Evolutionary conservation across 2,888 invertebrate genomes (phyloP).

Genomic region (Druceiella hillmani): DNA sequence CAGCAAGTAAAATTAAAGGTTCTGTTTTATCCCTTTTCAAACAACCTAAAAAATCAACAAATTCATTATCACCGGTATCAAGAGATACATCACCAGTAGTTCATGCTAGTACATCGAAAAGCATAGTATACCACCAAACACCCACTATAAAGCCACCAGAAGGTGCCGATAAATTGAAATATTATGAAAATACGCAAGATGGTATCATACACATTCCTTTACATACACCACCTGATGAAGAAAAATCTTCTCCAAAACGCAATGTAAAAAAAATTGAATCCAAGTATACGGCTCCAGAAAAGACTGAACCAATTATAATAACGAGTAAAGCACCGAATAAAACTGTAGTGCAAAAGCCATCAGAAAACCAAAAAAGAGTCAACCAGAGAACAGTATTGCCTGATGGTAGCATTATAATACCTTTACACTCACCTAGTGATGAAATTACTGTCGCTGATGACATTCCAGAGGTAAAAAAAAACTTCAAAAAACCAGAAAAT

Average conservation of each 20-base stretch:
- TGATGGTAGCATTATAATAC: conserved; percentile 55
- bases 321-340: neutral
- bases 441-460: conserved; percentile 22
- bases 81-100: conserved; percentile 8
- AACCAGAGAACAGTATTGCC: conserved; percentile 41
- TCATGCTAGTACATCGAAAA: conserved; percentile 34
- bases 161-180: conserved; percentile 40
- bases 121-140: conserved; percentile 43
- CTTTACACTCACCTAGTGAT: conserved; percentile 47
- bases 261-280: conserved; percentile 10
- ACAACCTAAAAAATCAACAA: conserved; percentile 36
- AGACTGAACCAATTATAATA: neutral
- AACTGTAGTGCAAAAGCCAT: neutral
- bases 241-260: conserved; percentile 29
- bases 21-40: conserved; percentile 66
- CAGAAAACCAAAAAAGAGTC: conserved; percentile 26
- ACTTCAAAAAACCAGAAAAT: neutral
- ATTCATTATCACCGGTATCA: neutral
- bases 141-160: conserved; percentile 30
- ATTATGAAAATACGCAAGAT: conserved; percentile 59
- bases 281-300: neutral
- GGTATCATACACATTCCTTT: conserved; percentile 67
- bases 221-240: conserved; percentile 68
- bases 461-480: conserved; percentile 1
- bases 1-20: conserved; percentile 51